Base-by-base conservation (phyloP, 1,140 invertebrate genomes). In the Camponotus vicinus region DNA sequence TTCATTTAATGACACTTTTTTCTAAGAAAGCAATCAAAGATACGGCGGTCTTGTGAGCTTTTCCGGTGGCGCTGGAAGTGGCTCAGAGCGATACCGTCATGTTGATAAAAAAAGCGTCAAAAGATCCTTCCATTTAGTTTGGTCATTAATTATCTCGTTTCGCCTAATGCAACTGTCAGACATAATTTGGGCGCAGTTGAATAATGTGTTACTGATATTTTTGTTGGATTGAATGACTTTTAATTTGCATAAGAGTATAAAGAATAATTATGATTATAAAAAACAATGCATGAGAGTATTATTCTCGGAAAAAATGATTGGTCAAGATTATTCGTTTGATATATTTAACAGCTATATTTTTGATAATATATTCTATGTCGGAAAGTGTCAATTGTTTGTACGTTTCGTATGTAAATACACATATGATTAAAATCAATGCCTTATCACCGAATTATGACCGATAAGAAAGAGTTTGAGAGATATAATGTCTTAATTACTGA, bases 31-130 rank as follows among this genome's bases (percentile, higher is more conserved):
- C 11, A 64, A n/a, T 61, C 37, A 63, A 69, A 78, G 88, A 90
- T 90, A 91, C 86, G 55, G 37, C 40, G 77, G 73, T 90, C 87
- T 91, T 91, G 75, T 57, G 70, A 77, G 84, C 89, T 90, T 67
- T 91, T 91, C 90, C 90, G 90, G 89, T 91, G 89, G 78, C 82
- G 89, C 84, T 86, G 79, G 67, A 90, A 85, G 73, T 86, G 78
- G 59, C 83, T 83, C 82, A 59, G 86, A 69, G 64, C 57, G 82
- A 86, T 88, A 90, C 34, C 83, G 77, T 63, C 15, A 49, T 42
- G 9, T 45, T 71, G 89, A 90, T 90, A 90, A 88, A 79, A 79
- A 59, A 88, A 80, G 78, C 77, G 89, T 86, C 63, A 89, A 89
- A 86, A 86, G 42, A 55, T 84, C n/a, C n/a, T 66, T 80, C 55